A percentile compares a stretch with the other conserved stretches of the same genome.
Conservation (phyloP, 2,797 vertebrate genomes). For the Erethizon dorsatum region DNA sequence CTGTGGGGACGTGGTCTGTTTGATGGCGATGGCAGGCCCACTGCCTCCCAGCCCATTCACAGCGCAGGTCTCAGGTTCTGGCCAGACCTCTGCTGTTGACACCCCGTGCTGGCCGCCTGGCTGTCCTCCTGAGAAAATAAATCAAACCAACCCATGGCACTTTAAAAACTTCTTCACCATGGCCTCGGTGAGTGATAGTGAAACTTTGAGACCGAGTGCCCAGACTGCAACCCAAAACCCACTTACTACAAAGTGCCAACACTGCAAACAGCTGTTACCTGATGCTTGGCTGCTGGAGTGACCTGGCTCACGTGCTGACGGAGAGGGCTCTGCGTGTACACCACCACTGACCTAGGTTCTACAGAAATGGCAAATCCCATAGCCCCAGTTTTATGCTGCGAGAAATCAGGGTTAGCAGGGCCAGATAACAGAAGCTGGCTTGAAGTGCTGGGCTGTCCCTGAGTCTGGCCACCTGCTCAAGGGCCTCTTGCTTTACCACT, state of each 20-base stretch:
- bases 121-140: slow-evolving; percentile 79
- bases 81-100: slow-evolving; percentile 46
- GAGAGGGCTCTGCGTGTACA: background rate
- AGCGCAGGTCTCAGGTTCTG: background rate
- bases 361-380: slow-evolving; percentile 73
- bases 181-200: background rate
- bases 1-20: slow-evolving; percentile 60
- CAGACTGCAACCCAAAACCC: background rate
- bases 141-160: slow-evolving; percentile 62
- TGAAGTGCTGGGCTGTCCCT: background rate
- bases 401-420: slow-evolving; percentile 45
- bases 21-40: slow-evolving; percentile 34
- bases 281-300: background rate
- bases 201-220: background rate
- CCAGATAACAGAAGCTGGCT: slow-evolving; percentile 28
- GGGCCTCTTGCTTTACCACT: background rate
- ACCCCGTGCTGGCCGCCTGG: slow-evolving; percentile 55
- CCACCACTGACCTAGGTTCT: background rate
- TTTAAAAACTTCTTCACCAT: slow-evolving; percentile 70
- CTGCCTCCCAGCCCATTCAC: background rate
- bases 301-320: background rate
- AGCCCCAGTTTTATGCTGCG: slow-evolving; percentile 65
- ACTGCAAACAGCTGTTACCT: background rate
- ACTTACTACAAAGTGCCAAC: too few relatives aligned
- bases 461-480: background rate